Percentiles rank a stretch among this genome's conserved stretches.
Conservation (phyloP, 2,113 vertebrate species). For the Lamprologus ornatipinnis region DNA sequence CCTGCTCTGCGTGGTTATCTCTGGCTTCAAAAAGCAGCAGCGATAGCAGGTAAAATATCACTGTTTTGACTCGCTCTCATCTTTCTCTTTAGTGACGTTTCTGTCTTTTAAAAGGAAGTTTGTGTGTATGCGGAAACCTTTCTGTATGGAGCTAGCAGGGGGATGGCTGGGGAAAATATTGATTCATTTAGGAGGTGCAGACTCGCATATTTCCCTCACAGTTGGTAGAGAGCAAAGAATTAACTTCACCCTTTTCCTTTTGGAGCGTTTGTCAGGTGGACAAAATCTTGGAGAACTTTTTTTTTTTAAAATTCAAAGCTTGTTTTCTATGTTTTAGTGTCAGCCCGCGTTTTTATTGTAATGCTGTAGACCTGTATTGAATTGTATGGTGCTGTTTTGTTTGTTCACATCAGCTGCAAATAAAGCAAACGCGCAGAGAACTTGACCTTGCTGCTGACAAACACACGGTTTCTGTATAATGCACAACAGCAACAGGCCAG, state of each 20-base stretch:
- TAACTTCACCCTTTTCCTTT: not conserved
- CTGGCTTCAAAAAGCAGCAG: not conserved
- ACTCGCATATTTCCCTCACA: not conserved
- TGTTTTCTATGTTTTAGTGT: not conserved
- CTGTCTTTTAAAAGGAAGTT: not conserved
- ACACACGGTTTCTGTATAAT: constrained; percentile 11
- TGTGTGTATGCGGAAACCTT: not conserved
- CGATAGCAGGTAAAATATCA: not conserved
- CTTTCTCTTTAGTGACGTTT: not conserved
- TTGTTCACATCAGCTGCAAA: not conserved
- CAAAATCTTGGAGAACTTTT: not conserved
- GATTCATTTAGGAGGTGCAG: not conserved
- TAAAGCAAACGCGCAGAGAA: constrained; percentile 3
- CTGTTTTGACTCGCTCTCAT: not conserved
- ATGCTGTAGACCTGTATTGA: not conserved
- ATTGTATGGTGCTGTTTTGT: not conserved
- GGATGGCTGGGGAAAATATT: not conserved
- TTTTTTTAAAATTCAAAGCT: not conserved
- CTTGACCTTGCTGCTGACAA: constrained; percentile 35
- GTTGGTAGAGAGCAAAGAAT: not conserved
- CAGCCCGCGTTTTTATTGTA: not conserved
- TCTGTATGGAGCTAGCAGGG: not conserved
- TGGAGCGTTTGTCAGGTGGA: not conserved
- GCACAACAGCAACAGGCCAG: not conserved
- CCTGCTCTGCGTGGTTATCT: not conserved